phyloP scores from a whole-genome alignment of 2,113 vertebrate species.

The Elephantulus edwardii region DNA sequence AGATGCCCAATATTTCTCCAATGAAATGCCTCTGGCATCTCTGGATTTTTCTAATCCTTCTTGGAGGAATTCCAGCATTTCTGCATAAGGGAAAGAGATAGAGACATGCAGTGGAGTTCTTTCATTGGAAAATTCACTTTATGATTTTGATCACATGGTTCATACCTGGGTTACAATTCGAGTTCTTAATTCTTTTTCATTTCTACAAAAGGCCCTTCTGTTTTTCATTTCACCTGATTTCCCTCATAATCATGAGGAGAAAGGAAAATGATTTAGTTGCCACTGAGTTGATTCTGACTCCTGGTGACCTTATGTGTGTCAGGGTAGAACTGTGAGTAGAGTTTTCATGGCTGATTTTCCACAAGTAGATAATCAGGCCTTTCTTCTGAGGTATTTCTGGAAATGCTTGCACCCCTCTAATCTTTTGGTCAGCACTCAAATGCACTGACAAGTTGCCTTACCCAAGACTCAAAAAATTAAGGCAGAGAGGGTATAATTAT shows the following conservation, averaged over 20 bases:
- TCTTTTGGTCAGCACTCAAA: not conserved
- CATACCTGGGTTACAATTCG: not conserved
- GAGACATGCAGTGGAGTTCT: not conserved
- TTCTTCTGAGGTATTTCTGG: not conserved
- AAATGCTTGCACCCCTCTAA: not conserved
- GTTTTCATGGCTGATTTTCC: not conserved
- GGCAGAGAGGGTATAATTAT: not conserved
- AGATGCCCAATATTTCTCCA: not conserved
- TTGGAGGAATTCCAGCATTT: conserved; percentile 19
- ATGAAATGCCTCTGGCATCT: not conserved
- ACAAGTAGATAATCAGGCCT: not conserved
- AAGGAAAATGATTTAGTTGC: not conserved
- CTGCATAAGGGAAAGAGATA: not conserved
- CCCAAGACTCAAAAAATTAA: not conserved
- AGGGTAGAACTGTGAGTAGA: not conserved
- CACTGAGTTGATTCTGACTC: not conserved
- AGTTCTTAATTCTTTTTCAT: not conserved
- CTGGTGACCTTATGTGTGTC: not conserved
- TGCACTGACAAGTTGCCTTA: not conserved
- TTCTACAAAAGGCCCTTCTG: not conserved
- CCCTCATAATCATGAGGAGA: not conserved
- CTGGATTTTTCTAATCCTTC: not conserved
- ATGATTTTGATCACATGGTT: not conserved
- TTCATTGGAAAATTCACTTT: not conserved
- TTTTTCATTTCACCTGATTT: not conserved